Base-by-base conservation (phyloP, 2,797 vertebrate species). In the Scolopax bukidnonensis region DNA sequence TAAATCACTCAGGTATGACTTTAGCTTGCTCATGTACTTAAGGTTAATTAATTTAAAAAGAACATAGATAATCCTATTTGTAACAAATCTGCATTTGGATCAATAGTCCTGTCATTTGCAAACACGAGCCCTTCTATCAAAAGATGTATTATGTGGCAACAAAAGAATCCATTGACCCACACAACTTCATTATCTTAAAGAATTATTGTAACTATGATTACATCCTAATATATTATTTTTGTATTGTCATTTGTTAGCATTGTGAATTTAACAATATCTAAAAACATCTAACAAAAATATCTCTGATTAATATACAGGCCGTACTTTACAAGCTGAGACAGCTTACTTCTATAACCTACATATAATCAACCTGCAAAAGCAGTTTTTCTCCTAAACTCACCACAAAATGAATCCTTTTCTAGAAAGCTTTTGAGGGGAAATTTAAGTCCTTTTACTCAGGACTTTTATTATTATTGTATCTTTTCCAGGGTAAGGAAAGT, bases 1-100 rank as follows among this genome's bases (percentile, higher is more conserved):
- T 81, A 96, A 87, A 84, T 94, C 79, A 74, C 87, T 93, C 65
- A 78, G 28, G 41, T 87, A 45, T 33, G 28, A 92, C 89, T 87
- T 94, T 68, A 97, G 68, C 87, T 36, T 36, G 36, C 36, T 36
- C 36, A 36, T 36, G 36, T 36, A 36, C 68, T 91, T 71, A 82
- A 87, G 86, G 90, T 80, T 76, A 63, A 84, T 77, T 89, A 92
- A 91, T 94, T 74, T 65, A 57, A 85, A 88, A 65, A 67, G 28
- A 81, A 54, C 43, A 71, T 2, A 77, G 89, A 63, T 95, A 56
- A 18, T 90, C 9, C 1, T 40, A 43, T 83, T 88, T 68, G 38
- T 78, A 90, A 86, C 7, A 47, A 90, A 82, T 80, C 25, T 20
- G 45, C 38, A 32, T 79, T 74, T 45, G 81, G 75, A 94, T 92